Base-by-base conservation (phyloP, 2,113 vertebrate species). In the Zapus hudsonius region DNA sequence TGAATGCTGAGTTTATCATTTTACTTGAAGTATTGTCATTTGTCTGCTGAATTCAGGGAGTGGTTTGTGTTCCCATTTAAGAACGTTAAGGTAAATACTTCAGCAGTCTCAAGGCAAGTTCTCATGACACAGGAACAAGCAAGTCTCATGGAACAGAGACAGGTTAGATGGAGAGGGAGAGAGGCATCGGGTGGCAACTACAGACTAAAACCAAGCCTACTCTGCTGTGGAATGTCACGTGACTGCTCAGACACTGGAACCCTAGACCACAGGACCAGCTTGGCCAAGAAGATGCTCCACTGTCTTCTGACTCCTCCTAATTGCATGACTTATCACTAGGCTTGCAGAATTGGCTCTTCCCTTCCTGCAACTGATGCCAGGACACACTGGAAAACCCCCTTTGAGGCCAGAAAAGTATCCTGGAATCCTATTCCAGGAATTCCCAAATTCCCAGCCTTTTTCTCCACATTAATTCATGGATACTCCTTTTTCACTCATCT, bases 61-160 rank as follows among this genome's bases (percentile, higher is more conserved):
- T 15, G 33, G 38, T 22, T n/a, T 83, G 40, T 70, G n/a, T 40
- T 86, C 13, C 9, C 5, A 36, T 64, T 87, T 81, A 61, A 42
- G 25, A 85, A 64, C 38, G 83, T 89, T 84, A 40, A 42, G 73
- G 40, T 82, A 74, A 82, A 59, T 52, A 72, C 40, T 36, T 87
- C 6, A 31, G 0, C 64, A 23, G 38, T 66, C 57, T 89, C 31
- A n/a, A 61, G 2, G 7, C 7, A 87, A 89, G 8, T 47, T 38
- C 7, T 70, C 47, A 38, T 2, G 33, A 33, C 7, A 13, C 47
- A 94, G 16, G 36, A 66, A 47, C 25, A 88, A 44, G 33, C 38
- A 64, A 57, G 11, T 31, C 16, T 1, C 20, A 3, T 4, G n/a
- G 2, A n/a, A 27, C 11, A 0, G 4, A 55, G 47, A 27, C 67